Base-by-base conservation (phyloP, 2,888 invertebrate genomes). In the Lasioglossum lativentre region DNA sequence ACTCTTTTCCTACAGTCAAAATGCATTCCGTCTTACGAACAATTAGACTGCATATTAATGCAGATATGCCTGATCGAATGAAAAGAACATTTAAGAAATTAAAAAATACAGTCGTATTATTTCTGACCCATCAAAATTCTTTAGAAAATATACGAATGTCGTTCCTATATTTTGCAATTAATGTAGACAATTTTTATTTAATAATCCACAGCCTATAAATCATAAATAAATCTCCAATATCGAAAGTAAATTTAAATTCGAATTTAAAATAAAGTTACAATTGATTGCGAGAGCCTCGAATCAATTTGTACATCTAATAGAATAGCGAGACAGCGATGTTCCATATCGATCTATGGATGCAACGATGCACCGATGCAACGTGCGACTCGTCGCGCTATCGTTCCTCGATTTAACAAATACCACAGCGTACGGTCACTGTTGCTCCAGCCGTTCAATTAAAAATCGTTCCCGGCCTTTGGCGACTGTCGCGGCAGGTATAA, bases 361-460 rank as follows among this genome's bases (percentile, higher is more conserved):
- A 59, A 12, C 56, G 56, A 47, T 27, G 56, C 56, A n/a, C 4
- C 12, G 12, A 27, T 59, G n/a, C 56, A 30, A 27, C 63, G 27
- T 2, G 12, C 34, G 34, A 66, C 8, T 5, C 19, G 66, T 34
- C 34, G 66, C 10, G 30, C 19, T 34, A 66, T 19, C 19, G 34
- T 34, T 66, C 74, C 71, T 63, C 75, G 75, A 66, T 68, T 68
- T 52, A 40, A 42, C 14, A 82, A 86, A 85, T 63, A 71, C 38
- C 38, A 23, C 79, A 38, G 63, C 6, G 30, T 6, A 30, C 63
- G 56, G 79, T 71, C 40, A 45, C 56, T 81, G 75, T 81, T 74
- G 78, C 78, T 74, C 77, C 75, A 79, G 59, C 30, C 71, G 59
- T 30, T 74, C 77, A 85, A 85, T 88, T 81, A 79, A 82, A 75